Conservation (phyloP, 2,797 vertebrate genomes). For the Chelonia mydas region DNA sequence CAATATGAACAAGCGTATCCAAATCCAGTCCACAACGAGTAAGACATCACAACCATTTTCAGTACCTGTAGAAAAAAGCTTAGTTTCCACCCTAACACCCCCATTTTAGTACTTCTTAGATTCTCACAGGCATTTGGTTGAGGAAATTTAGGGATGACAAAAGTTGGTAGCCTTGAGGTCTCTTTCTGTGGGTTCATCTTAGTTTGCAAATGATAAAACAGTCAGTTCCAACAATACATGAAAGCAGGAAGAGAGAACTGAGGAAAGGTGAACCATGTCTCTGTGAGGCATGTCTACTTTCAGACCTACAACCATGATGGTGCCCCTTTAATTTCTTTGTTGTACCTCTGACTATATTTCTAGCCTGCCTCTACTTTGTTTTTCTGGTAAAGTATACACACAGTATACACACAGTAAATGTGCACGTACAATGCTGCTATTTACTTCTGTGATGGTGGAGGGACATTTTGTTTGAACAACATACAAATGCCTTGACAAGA, state of each 20-base stretch:
- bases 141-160: neutral
- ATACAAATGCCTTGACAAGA: neutral
- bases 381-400: neutral
- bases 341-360: neutral
- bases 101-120: neutral
- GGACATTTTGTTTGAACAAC: neutral
- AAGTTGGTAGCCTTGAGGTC: neutral
- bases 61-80: neutral
- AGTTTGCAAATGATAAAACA: neutral
- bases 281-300: neutral
- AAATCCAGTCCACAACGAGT: neutral
- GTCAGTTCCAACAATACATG: neutral
- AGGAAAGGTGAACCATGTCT: fast-evolving
- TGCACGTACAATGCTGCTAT: neutral
- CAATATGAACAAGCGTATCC: neutral
- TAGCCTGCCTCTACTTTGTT: neutral
- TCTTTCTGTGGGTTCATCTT: fast-evolving
- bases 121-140: neutral
- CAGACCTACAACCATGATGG: neutral
- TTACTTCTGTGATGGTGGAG: neutral
- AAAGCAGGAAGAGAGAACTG: neutral
- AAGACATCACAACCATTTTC: neutral
- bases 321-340: neutral
- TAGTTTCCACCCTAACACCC: neutral
- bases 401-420: neutral